These are phyloP conservation scores for Rousettus leschenaultii DNA, from an alignment of 2,113 vertebrate genomes.

Conservation along the genomic window DNA sequence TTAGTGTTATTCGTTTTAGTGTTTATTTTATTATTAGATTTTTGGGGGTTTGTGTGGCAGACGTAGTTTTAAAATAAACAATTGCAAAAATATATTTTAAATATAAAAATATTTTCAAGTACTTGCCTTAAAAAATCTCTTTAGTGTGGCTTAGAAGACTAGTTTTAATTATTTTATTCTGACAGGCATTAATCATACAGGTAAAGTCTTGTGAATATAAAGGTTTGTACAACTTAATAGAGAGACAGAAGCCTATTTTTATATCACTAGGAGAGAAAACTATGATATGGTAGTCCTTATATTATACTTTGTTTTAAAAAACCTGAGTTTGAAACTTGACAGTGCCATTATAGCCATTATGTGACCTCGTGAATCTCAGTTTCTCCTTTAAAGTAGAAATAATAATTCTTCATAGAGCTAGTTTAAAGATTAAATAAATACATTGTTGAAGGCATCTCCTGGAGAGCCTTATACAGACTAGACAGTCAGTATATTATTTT, in stretches of 20 bases:
- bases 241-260: background rate
- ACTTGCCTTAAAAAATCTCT: background rate
- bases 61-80: background rate
- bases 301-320: background rate
- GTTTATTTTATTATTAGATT: background rate
- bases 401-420: background rate
- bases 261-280: background rate
- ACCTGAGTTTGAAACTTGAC: background rate
- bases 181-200: background rate
- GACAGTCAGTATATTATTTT: background rate
- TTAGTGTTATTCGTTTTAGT: background rate
- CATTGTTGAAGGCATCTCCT: background rate
- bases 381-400: constrained; percentile 24
- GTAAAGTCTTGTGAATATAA: constrained; percentile 28
- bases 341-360: background rate
- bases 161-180: constrained; percentile 31
- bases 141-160: background rate
- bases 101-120: constrained; percentile 19
- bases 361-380: background rate
- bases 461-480: background rate
- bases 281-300: background rate
- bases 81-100: background rate
- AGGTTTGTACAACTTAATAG: background rate
- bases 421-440: constrained; percentile 34
- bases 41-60: background rate